These are phyloP conservation scores for Ardeotis arabs DNA, from an alignment of 2,113 vertebrate species.

Conservation along the genomic window DNA sequence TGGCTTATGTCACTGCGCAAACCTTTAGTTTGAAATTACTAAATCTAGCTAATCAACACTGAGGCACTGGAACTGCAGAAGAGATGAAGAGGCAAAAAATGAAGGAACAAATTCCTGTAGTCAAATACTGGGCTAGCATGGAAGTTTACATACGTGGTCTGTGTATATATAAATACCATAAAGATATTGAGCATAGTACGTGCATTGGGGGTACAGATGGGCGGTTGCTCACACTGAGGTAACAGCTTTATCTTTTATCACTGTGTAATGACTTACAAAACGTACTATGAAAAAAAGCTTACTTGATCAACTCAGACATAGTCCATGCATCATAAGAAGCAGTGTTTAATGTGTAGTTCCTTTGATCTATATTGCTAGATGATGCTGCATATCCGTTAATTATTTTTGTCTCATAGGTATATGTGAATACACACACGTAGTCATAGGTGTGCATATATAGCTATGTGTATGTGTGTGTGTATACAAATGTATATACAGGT, in stretches of 20 bases:
- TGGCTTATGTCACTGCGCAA: background rate
- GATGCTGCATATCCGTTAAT: background rate
- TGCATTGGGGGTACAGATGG: background rate
- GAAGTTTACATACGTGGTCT: background rate
- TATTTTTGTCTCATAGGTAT: background rate
- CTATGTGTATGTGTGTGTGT: background rate
- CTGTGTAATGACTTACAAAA: background rate
- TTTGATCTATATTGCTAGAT: background rate
- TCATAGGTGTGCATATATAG: background rate
- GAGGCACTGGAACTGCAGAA: background rate
- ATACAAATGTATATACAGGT: background rate
- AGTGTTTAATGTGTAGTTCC: background rate
- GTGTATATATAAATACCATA: background rate
- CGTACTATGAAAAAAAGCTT: background rate
- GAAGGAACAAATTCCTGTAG: background rate
- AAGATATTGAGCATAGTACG: background rate
- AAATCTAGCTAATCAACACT: background rate
- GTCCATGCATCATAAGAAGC: background rate
- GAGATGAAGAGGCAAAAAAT: background rate
- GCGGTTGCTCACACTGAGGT: background rate
- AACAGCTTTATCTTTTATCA: background rate
- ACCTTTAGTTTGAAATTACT: background rate
- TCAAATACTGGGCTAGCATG: background rate
- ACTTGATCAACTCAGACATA: background rate
- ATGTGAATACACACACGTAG: accelerated